Evolutionary conservation across 2,888 invertebrate species (phyloP).

Genomic region (Crossocerus cetratus): DNA sequence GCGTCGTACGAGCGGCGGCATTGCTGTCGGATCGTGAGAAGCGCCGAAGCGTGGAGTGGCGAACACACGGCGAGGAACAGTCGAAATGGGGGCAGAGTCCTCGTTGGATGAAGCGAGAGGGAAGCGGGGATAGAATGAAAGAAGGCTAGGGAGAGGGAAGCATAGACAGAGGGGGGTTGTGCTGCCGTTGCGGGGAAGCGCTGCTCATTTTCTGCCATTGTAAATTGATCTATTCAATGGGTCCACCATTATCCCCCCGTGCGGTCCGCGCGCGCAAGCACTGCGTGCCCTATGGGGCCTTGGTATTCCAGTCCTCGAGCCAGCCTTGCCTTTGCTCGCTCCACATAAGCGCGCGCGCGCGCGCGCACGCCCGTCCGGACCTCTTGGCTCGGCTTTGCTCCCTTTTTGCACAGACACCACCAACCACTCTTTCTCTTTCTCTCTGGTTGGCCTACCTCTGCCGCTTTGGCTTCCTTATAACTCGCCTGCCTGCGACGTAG

Average conservation of each 20-base stretch:
- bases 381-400: slow-evolving; percentile 8
- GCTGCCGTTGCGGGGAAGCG: slow-evolving; percentile 44
- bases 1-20: slow-evolving; percentile 54
- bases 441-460: slow-evolving; percentile 12
- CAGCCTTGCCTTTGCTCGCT: slow-evolving; percentile 22
- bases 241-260: slow-evolving; percentile 71
- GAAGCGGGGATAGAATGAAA: too few species aligned
- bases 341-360: slow-evolving; percentile 27
- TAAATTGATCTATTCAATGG: slow-evolving; percentile 77
- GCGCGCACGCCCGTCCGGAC: too few species aligned
- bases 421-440: slow-evolving; percentile 18
- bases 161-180: slow-evolving; percentile 18
- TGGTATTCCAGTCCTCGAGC: slow-evolving; percentile 42
- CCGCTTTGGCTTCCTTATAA: slow-evolving; percentile 3
- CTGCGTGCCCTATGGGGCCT: slow-evolving; percentile 65
- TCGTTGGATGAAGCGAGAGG: too few species aligned
- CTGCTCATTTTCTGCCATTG: slow-evolving; percentile 77
- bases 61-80: not conserved
- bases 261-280: slow-evolving; percentile 58
- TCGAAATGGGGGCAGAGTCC: slow-evolving; percentile 21
- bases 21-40: slow-evolving; percentile 54
- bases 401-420: slow-evolving; percentile 39
- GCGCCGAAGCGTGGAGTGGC: slow-evolving; percentile 45
- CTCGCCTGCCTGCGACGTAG: slow-evolving; percentile 62
- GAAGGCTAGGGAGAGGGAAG: too few species aligned